phyloP scores from a whole-genome alignment of 2,888 invertebrate species.

The Ectropis crepuscularia region DNA sequence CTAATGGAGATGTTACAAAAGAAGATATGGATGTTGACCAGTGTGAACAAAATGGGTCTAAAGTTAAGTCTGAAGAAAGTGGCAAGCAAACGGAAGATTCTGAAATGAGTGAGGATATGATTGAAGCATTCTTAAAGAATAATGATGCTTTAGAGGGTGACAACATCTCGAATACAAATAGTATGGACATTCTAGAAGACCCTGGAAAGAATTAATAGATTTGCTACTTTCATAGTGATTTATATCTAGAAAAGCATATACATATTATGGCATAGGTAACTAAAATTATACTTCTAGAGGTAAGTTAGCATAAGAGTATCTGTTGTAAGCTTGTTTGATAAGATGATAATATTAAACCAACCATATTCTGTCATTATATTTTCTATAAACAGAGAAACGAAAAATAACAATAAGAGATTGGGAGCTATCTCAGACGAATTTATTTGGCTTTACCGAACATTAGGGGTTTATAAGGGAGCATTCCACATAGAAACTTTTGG shows the following conservation, averaged over 20 bases:
- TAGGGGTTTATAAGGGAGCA: constrained; percentile 10
- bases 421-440: constrained; percentile 11
- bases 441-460: constrained; percentile 12
- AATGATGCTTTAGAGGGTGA: constrained; percentile 49
- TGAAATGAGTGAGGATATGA: constrained; percentile 71
- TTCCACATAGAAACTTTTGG: constrained; percentile 2
- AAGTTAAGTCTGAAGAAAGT: constrained; percentile 23
- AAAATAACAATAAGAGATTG: background rate
- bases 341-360: constrained; percentile 1
- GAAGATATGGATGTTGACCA: constrained; percentile 23
- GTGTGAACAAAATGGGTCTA: constrained; percentile 26
- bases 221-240: constrained; percentile 5
- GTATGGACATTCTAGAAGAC: constrained; percentile 31
- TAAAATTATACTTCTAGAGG: constrained; percentile 12
- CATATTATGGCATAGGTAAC: constrained; percentile 26
- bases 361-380: constrained; percentile 1
- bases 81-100: constrained; percentile 54
- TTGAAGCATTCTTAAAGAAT: constrained; percentile 66
- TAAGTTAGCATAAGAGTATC: constrained; percentile 25
- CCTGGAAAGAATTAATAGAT: constrained; percentile 16
- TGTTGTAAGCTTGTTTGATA: constrained; percentile 25
- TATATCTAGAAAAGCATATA: constrained; percentile 23
- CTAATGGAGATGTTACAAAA: constrained; percentile 24
- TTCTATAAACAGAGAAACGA: background rate
- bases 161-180: constrained; percentile 27